Base-by-base conservation (phyloP, 1,140 invertebrate species). In the Doryteuthis pealeii region DNA sequence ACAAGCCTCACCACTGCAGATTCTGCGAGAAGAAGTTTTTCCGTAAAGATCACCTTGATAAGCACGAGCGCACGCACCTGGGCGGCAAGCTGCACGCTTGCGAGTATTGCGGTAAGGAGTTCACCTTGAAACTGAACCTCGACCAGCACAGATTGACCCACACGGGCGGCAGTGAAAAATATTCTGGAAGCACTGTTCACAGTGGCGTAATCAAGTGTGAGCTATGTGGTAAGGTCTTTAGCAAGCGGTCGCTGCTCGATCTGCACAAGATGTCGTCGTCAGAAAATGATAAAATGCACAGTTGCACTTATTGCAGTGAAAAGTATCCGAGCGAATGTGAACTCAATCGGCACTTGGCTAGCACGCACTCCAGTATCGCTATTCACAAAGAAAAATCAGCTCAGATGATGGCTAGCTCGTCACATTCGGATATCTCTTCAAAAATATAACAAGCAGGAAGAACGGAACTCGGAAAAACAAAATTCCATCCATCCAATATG, bases 1-100 rank as follows among this genome's bases (percentile, higher is more conserved):
- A 95, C 84, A 94, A 95, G 85, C 94, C 94, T 18, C 96, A 94
- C 82, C 91, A 92, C 35, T 96, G 95, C 85, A 93, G 95, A 89
- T 93, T 93, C 65, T 96, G 95, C 86, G 94, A 92, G 91, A 92
- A 89, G 6, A 85, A 88, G 73, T 93, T 93, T 79, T 91, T 91
- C 77, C 88, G 92, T 45, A 89, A 90, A 86, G 92, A 92, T 81
- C 90, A 92, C 26, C 84, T 93, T 1, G 89, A 90, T 28, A 87
- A 92, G 18, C 92, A 93, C 82, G 89, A 90, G 86, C 83, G 91
- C 43, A 90, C 91, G 71, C 92, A 93, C 79, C 90, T 92, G 74
- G 79, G 89, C 14, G 88, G 89, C 3, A 92, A 92, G 77, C 87
- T 89, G 73, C 90, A 90, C 45, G 90, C 91, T 78, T 93, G 92